Evolutionary conservation across 2,888 invertebrate species (phyloP).

Genomic region (Odontocerum albicorne): DNA sequence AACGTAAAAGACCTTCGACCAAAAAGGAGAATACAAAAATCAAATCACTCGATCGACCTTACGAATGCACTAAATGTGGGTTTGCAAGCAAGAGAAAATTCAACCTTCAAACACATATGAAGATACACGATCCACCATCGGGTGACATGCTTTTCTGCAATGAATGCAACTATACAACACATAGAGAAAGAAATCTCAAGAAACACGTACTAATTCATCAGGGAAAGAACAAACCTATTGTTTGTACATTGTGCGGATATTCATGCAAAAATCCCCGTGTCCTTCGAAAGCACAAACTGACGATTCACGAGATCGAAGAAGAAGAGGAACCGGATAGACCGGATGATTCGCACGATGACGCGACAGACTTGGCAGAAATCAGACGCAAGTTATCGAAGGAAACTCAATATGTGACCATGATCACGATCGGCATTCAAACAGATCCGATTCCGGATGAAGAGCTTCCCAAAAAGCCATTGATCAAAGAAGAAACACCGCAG

Average conservation of each 20-base stretch:
- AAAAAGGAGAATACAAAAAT: slow-evolving; percentile 11
- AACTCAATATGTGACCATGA: not conserved
- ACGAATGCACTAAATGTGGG: slow-evolving; percentile 21
- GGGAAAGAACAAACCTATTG: slow-evolving; percentile 13
- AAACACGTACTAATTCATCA: slow-evolving; percentile 17
- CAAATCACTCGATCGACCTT: slow-evolving; percentile 16
- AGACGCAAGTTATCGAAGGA: slow-evolving; percentile 10
- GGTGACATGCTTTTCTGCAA: slow-evolving; percentile 17
- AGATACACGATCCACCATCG: slow-evolving; percentile 17
- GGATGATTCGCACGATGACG: not conserved
- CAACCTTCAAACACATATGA: slow-evolving; percentile 22
- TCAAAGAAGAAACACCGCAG: slow-evolving; percentile 12
- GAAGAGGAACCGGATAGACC: slow-evolving; percentile 1
- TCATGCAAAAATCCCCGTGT: slow-evolving; percentile 19
- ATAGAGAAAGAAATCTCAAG: slow-evolving; percentile 14
- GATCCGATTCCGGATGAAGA: slow-evolving; percentile 19
- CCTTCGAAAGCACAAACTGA: slow-evolving; percentile 17
- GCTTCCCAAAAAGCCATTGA: not conserved
- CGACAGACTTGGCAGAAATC: not conserved
- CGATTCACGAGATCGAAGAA: slow-evolving; percentile 20
- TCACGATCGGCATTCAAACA: slow-evolving; percentile 17
- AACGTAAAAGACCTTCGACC: not conserved
- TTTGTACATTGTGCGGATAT: slow-evolving; percentile 29
- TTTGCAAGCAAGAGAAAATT: slow-evolving; percentile 23
- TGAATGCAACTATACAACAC: slow-evolving; percentile 18